These are phyloP conservation scores for Neomorphus geoffroyi DNA, from an alignment of 2,797 vertebrate species.

Conservation along the genomic window DNA sequence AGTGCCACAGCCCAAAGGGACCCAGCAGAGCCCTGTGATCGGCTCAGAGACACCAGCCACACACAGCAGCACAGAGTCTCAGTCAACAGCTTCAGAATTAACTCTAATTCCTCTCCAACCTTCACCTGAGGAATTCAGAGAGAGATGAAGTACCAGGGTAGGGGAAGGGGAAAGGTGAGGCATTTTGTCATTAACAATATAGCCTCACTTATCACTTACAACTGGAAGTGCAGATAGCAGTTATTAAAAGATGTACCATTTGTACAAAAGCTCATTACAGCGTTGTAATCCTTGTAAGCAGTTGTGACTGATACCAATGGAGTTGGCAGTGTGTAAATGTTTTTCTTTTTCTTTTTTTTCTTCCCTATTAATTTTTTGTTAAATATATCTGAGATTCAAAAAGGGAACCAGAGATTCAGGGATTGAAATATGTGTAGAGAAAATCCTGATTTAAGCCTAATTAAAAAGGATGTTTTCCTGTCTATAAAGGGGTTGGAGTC, in stretches of 20 bases:
- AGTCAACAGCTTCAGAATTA: background rate
- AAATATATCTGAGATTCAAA: background rate
- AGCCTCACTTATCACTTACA: constrained; percentile 48
- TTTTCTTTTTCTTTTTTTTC: accelerated
- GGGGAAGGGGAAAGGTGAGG: background rate
- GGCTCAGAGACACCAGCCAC: background rate
- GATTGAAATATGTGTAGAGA: background rate
- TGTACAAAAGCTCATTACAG: constrained; percentile 33
- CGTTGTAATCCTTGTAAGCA: constrained; percentile 36
- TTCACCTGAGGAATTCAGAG: background rate
- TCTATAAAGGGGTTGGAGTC: background rate
- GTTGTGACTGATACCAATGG: constrained; percentile 46
- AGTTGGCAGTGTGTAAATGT: background rate
- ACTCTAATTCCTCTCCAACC: background rate
- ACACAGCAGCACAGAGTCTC: background rate
- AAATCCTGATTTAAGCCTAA: background rate
- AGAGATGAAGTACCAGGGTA: background rate
- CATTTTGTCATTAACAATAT: constrained; percentile 1
- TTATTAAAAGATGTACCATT: constrained; percentile 63
- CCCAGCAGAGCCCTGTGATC: background rate
- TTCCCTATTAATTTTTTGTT: background rate
- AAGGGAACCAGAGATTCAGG: background rate
- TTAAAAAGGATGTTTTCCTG: background rate
- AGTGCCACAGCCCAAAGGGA: background rate
- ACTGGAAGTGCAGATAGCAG: constrained; percentile 51